A percentile compares a stretch with the other conserved stretches of the same genome.
These are phyloP conservation scores for Brachypodius melanocephalos DNA, from an alignment of 2,113 vertebrate species.

Conservation along the genomic window DNA sequence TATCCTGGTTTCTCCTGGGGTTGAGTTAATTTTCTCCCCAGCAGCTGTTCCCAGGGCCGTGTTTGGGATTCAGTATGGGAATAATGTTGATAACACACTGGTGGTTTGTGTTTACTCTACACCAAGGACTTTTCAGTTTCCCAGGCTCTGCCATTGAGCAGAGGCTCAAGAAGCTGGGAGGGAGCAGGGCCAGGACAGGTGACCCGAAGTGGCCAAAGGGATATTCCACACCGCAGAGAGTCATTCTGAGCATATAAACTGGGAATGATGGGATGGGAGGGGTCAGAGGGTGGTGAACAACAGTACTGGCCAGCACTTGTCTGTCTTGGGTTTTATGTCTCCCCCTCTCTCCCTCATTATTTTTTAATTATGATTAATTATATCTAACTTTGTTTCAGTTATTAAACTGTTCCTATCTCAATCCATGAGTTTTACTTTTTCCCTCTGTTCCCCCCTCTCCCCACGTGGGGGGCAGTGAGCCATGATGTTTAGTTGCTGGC, in stretches of 20 bases:
- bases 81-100: background rate
- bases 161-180: background rate
- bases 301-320: background rate
- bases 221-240: background rate
- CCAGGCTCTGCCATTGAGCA: background rate
- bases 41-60: background rate
- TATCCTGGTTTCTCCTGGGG: background rate
- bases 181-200: background rate
- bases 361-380: background rate
- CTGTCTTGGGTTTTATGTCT: background rate
- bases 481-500: background rate
- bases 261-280: background rate
- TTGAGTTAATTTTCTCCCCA: background rate
- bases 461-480: background rate
- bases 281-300: background rate
- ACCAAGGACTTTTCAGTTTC: background rate
- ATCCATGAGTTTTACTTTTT: fast-evolving
- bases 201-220: background rate
- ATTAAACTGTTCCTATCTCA: background rate
- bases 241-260: background rate
- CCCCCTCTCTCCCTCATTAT: no score
- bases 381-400: background rate
- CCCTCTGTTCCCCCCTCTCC: background rate
- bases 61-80: background rate
- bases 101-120: background rate